Percentiles rank a stretch among this genome's conserved stretches.
These are phyloP conservation scores for Syritta pipiens DNA, from an alignment of 2,888 invertebrate genomes.

Conservation along the genomic window DNA sequence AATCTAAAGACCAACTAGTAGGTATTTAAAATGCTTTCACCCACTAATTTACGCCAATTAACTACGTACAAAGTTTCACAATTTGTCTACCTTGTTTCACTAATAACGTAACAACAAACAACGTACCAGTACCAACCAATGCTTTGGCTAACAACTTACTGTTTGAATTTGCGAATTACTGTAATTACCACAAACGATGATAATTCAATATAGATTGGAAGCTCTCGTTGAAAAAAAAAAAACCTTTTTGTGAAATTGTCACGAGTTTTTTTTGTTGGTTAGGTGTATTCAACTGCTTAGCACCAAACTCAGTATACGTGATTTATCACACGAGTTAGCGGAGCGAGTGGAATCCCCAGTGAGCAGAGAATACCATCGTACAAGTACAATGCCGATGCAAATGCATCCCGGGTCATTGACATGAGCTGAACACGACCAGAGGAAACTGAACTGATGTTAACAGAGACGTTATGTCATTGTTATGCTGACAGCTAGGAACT, in stretches of 20 bases:
- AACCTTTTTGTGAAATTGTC: background rate
- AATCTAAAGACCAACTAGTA: no score
- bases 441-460: no score
- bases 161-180: background rate
- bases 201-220: conserved; percentile 1
- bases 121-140: background rate
- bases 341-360: background rate
- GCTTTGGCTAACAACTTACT: background rate
- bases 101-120: background rate
- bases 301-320: conserved; percentile 24
- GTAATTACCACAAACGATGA: background rate
- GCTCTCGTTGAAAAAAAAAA: background rate
- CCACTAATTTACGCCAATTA: no score
- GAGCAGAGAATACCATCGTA: background rate
- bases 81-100: no score
- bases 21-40: no score
- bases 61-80: no score
- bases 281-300: conserved; percentile 2
- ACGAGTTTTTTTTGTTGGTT: conserved; percentile 3
- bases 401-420: no score
- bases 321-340: conserved; percentile 10
- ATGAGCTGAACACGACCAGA: no score
- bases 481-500: no score
- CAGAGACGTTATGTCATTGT: no score
- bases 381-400: no score